These are phyloP conservation scores for Gasteruption jaculator DNA, from an alignment of 2,888 invertebrate genomes.

Conservation along the genomic window DNA sequence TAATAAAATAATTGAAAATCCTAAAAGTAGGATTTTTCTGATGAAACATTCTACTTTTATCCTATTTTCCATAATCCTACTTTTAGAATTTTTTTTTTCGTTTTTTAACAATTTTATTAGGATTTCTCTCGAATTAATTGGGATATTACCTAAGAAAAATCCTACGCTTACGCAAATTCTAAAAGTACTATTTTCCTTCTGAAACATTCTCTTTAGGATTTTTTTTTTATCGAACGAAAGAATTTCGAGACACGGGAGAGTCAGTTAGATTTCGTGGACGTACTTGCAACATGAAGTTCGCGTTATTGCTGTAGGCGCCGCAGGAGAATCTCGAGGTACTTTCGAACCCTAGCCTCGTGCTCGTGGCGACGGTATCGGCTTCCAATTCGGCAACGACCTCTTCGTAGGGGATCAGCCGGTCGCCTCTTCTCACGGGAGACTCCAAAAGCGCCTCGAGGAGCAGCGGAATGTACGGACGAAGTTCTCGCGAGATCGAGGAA, in stretches of 20 bases:
- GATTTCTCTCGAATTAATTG: too few relatives aligned
- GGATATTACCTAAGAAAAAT: too few relatives aligned
- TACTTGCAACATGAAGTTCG: slow-evolving; percentile 66
- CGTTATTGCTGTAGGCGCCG: slow-evolving; percentile 68
- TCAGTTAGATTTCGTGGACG: too few relatives aligned
- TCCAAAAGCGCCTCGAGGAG: slow-evolving; percentile 72
- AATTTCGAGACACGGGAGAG: too few relatives aligned
- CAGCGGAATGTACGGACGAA: slow-evolving; percentile 71
- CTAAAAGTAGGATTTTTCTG: slow-evolving; percentile 9
- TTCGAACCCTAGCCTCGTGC: slow-evolving; percentile 64
- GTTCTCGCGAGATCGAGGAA: slow-evolving; percentile 55
- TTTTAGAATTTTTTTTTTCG: too few relatives aligned
- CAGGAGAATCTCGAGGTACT: slow-evolving; percentile 60
- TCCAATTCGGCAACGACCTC: slow-evolving; percentile 76
- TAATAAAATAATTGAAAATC: slow-evolving; percentile 16
- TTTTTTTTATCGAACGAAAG: too few relatives aligned
- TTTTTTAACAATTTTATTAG: not conserved
- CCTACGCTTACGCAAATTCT: not conserved
- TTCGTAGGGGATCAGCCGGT: slow-evolving; percentile 60
- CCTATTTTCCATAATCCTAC: too few relatives aligned
- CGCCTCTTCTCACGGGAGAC: slow-evolving; percentile 65
- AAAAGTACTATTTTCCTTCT: slow-evolving; percentile 1
- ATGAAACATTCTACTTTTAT: too few relatives aligned
- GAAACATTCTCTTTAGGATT: too few relatives aligned
- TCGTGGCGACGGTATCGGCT: slow-evolving; percentile 65